These are phyloP conservation scores for Fukomys damarensis DNA, from an alignment of 2,113 vertebrate species.

Conservation along the genomic window DNA sequence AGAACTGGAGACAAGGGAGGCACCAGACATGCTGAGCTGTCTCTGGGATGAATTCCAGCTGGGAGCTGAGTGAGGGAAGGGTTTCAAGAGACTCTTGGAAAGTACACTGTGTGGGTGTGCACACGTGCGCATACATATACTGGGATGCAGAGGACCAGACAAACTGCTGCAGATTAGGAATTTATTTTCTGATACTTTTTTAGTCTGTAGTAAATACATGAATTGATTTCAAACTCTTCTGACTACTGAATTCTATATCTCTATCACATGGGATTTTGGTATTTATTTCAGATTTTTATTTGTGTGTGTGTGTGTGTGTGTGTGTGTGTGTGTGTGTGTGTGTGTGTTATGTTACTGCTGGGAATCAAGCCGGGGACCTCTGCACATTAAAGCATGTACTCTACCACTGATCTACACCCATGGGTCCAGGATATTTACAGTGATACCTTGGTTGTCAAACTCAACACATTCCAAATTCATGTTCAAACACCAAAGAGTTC, in stretches of 20 bases:
- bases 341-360: not conserved
- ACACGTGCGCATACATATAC: not conserved
- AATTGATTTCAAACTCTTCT: conserved; percentile 3
- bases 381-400: not conserved
- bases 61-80: not conserved
- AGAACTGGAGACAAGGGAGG: not conserved
- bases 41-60: not conserved
- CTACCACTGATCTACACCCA: not conserved
- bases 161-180: conserved; percentile 19
- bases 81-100: not conserved
- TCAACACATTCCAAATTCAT: not conserved
- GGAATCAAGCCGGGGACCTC: not conserved
- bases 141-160: not conserved
- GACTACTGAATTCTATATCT: conserved; percentile 19
- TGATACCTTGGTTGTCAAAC: not conserved
- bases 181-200: not conserved
- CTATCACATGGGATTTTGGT: not conserved
- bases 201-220: not conserved
- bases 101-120: not conserved
- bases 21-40: not conserved
- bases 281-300: conserved; percentile 14
- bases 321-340: not conserved
- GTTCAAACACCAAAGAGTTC: not conserved
- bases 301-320: not conserved
- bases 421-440: not conserved